phyloP scores from a whole-genome alignment of 2,113 vertebrate genomes.

The Antechinus flavipes region DNA sequence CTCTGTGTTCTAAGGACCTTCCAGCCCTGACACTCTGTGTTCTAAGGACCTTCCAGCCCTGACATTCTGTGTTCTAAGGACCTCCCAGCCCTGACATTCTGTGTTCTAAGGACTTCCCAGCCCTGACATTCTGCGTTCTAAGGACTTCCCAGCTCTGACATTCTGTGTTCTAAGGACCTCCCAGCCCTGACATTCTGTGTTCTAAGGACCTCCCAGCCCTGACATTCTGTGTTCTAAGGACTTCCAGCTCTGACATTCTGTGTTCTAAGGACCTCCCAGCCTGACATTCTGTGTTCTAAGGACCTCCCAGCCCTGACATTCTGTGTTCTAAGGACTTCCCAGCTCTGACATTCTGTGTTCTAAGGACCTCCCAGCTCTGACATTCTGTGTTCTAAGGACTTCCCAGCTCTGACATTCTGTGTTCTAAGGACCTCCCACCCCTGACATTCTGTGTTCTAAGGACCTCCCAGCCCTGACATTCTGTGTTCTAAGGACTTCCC shows the following conservation, averaged over 20 bases:
- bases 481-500: not conserved
- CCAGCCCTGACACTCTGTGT: not conserved
- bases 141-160: too few relatives aligned
- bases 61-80: not conserved
- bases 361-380: too few relatives aligned
- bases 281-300: not conserved
- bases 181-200: not conserved
- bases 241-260: too few relatives aligned
- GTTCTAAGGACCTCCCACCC: not conserved
- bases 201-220: not conserved
- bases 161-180: not conserved
- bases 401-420: not conserved
- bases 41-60: too few relatives aligned
- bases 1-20: not conserved
- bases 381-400: not conserved
- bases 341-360: not conserved
- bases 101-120: not conserved
- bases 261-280: not conserved
- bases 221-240: not conserved
- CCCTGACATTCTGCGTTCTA: not conserved
- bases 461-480: not conserved
- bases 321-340: too few relatives aligned
- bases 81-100: not conserved
- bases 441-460: not conserved
- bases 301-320: not conserved